Evolutionary conservation across 37 sponge, comb jelly and placozoan species (phyloP), one percentile per base, ranked within the genome.

Genomic region (Spongilla lacustris): DNA sequence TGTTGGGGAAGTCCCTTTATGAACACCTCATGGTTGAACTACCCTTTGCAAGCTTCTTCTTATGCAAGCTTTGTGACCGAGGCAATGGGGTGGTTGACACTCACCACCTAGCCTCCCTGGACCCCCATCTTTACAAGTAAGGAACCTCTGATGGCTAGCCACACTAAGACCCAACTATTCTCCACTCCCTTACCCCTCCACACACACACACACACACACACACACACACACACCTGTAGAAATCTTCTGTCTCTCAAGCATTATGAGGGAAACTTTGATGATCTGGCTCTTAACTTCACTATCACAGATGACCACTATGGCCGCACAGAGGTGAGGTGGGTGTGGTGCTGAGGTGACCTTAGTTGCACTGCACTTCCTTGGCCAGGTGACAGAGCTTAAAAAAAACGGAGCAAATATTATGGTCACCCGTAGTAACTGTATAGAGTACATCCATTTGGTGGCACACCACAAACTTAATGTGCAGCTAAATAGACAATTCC

Each of bases 31-130:
- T 97, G 76, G 93, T 97, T 19, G 97, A 97, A 66, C 75, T 97
- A 10, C 97, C 97, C 21, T 91, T 97, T 67, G 96, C 96, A 82
- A 80, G 87, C 30, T 97, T 95, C 92, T 95, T 97, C 75, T 82
- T 97, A 32, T 83, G 84, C 78, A 95, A 97, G 85, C 50, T 95
- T 41, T 71, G 90, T 31, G 86, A 71, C 38, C 30, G 85, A 34
- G 92, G 86, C 66, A 80, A 75, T 28, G 97, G 87, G 0, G 72
- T 70, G 35, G 85, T 95, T 46, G 93, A 89, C 24, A 73, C 88
- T 0, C 86, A 97, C 76, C 92, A 97, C 77, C 85, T 97, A 31
- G 83, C 94, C n/a, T 95, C 98, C 31, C 90, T 97, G 27, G 98
- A 97, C 71, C 94, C 94, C 33, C 88, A 93, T 32, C 72, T 97